Base-by-base conservation (phyloP, 2,113 vertebrate species). In the Emydura subglobosa region DNA sequence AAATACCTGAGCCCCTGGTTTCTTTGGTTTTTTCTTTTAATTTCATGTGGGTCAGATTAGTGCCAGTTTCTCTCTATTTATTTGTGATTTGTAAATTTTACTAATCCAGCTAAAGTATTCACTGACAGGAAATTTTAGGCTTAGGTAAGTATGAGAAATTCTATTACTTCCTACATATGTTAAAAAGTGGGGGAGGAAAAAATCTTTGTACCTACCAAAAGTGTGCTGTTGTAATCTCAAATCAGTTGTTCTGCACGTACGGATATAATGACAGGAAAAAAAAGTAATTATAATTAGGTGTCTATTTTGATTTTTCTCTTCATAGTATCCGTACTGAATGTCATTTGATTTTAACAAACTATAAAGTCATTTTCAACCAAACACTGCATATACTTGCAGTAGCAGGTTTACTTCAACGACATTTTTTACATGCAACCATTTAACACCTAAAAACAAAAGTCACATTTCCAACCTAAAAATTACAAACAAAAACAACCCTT, bases 221-320 rank as follows among this genome's bases (percentile, higher is more conserved):
- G 96, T 91, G 94, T 95, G 96, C 97, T 97, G 97, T 96, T 96
- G 94, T 95, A 85, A 96, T 97, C 95, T 97, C 96, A 98, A 98
- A 98, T 97, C 97, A 98, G 97, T 98, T 98, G 97, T 98, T 98
- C 96, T 97, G 97, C 96, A 98, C 42, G n/a, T 96, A 98, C 95
- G 82, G 95, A 98, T 97, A 98, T 98, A 97, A 98, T 98, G 97
- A 98, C 92, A 95, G 95, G 94, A 96, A 94, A 96, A 68, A 95
- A 92, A 96, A 97, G 98, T 97, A 98, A 98, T 98, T 98, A 98
- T 98, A 98, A 98, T 98, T 98, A 98, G 97, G 95, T 98, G 90
- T 97, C 98, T 98, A 98, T 98, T 98, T 98, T 98, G 96, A 98
- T 97, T 98, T 96, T 94, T 98, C 96, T 98, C 95, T 96, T 97